These are phyloP conservation scores for Lycopodina hypogea DNA, from an alignment of 37 sponge, comb jelly and placozoan species.

Conservation along the genomic window DNA sequence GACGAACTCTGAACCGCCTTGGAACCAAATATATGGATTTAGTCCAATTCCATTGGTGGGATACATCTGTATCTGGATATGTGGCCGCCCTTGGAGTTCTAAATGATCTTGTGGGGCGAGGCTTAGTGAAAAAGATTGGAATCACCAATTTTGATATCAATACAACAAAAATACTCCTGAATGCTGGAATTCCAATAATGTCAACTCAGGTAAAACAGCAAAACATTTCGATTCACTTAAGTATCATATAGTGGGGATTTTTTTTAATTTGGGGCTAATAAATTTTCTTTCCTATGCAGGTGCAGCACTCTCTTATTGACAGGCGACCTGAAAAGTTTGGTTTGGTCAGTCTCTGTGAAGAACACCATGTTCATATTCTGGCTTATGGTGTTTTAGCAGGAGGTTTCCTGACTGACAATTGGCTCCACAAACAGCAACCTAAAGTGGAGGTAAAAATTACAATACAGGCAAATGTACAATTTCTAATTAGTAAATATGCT, in stretches of 20 bases:
- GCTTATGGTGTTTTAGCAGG: conserved; percentile 69
- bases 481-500: neutral
- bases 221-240: no score
- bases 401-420: conserved; percentile 58
- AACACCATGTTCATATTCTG: conserved; percentile 26
- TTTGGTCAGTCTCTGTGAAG: conserved; percentile 35
- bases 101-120: conserved; percentile 27
- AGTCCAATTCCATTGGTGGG: conserved; percentile 77
- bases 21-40: conserved; percentile 28
- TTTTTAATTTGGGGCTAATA: neutral
- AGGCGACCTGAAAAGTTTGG: conserved; percentile 33
- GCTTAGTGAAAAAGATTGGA: conserved; percentile 42
- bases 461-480: neutral
- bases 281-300: conserved; percentile 9
- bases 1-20: conserved; percentile 49
- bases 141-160: conserved; percentile 56
- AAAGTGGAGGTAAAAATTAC: conserved; percentile 23
- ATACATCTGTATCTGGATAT: conserved; percentile 19
- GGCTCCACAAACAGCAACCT: conserved; percentile 31
- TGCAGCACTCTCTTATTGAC: conserved; percentile 64
- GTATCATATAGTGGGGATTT: neutral
- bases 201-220: conserved; percentile 42
- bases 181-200: conserved; percentile 22
- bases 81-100: conserved; percentile 24
- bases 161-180: conserved; percentile 12